A percentile compares a stretch with the other conserved stretches of the same genome.
These are phyloP conservation scores for Hedya salicella DNA, from an alignment of 2,888 invertebrate species.

Conservation along the genomic window DNA sequence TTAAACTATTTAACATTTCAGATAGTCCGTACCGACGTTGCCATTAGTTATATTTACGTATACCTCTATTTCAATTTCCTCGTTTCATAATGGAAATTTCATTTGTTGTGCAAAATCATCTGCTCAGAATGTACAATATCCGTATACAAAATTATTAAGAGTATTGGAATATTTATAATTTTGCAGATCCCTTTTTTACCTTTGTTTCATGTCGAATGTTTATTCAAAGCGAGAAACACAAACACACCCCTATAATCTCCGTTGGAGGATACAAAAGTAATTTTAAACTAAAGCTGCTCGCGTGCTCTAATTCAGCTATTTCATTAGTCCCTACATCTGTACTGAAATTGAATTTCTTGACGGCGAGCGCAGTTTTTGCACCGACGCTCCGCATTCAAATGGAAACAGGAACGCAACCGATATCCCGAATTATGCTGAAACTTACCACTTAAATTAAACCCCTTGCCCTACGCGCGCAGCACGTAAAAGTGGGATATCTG, in stretches of 20 bases:
- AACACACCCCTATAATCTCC: slow-evolving; percentile 1
- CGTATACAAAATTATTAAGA: background rate
- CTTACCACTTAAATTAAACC: background rate
- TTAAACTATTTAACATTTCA: too few species aligned
- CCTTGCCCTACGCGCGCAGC: background rate
- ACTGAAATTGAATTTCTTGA: slow-evolving; percentile 40
- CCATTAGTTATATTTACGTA: background rate
- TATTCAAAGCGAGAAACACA: slow-evolving; percentile 15
- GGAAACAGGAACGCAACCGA: slow-evolving; percentile 14
- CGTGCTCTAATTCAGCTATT: slow-evolving; percentile 38
- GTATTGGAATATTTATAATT: too few species aligned
- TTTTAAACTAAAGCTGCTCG: slow-evolving; percentile 33
- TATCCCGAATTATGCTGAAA: slow-evolving; percentile 8
- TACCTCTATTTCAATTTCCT: background rate
- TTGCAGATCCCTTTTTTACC: too few species aligned
- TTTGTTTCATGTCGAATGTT: background rate
- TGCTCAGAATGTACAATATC: background rate
- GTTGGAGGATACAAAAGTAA: slow-evolving; percentile 29
- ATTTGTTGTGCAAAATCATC: background rate
- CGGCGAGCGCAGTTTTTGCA: slow-evolving; percentile 33
- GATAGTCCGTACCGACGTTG: too few species aligned
- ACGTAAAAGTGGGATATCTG: background rate
- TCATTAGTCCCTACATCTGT: slow-evolving; percentile 41
- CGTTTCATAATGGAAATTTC: background rate
- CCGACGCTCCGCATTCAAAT: slow-evolving; percentile 34